Percentiles rank a stretch among this genome's conserved stretches.
Evolutionary conservation across 2,113 vertebrate genomes (phyloP).

Genomic region (Chiloscyllium plagiosum): DNA sequence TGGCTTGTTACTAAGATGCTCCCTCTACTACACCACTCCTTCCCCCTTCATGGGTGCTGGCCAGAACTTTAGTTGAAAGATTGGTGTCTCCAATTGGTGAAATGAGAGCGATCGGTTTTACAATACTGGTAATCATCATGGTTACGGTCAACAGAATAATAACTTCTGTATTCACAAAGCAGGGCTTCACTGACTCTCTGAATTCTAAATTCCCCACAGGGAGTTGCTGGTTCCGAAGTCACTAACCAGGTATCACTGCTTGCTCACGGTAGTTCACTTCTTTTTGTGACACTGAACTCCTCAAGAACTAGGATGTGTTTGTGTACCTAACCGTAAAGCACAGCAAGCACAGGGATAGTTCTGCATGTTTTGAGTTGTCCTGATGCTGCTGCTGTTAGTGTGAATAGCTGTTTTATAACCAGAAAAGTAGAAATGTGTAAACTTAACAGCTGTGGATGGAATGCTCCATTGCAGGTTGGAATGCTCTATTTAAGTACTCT

Average conservation of each 20-base stretch:
- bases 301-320: too few relatives aligned
- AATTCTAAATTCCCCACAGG: constrained; percentile 24
- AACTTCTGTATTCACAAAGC: neutral
- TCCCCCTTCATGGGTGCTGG: neutral
- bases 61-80: neutral
- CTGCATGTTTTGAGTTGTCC: neutral
- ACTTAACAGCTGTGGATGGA: neutral
- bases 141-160: neutral
- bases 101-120: neutral
- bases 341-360: neutral
- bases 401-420: neutral
- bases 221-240: neutral
- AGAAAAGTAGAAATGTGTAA: neutral
- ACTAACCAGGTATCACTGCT: neutral
- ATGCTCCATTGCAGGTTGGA: neutral
- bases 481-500: neutral
- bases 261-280: neutral
- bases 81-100: neutral
- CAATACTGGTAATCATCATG: neutral
- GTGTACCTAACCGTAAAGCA: neutral
- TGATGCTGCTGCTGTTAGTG: neutral
- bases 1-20: neutral
- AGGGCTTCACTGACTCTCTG: neutral
- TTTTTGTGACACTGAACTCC: neutral
- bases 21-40: neutral